Evolutionary conservation across 2,113 vertebrate genomes (phyloP).

Genomic region (Cololabis saira): DNA sequence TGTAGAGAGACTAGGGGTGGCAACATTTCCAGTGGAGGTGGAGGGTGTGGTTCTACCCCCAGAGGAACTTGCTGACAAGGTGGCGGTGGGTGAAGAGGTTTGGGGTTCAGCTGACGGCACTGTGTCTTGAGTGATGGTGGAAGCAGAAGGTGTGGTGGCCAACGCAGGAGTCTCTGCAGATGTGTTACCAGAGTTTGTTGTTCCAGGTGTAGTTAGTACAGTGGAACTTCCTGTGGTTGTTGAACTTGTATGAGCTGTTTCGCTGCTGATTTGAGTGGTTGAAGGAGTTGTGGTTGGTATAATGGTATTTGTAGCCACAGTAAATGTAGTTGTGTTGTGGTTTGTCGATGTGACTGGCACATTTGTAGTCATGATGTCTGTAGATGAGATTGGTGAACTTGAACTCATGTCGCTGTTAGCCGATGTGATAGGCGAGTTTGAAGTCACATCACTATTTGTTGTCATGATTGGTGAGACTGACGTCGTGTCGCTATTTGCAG

Average conservation of each 20-base stretch:
- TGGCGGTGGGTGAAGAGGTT: slow-evolving; percentile 39
- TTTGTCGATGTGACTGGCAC: not conserved
- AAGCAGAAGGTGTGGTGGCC: slow-evolving; percentile 1
- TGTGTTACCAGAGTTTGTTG: slow-evolving; percentile 30
- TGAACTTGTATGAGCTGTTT: not conserved
- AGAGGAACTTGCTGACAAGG: slow-evolving; percentile 37
- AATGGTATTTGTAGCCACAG: no score
- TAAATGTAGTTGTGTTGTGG: not conserved
- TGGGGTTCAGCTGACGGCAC: slow-evolving; percentile 35
- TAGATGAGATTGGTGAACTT: rapidly evolving
- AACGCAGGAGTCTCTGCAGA: slow-evolving; percentile 12
- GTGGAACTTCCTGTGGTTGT: not conserved
- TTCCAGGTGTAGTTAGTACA: slow-evolving; percentile 7
- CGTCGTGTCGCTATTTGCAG: not conserved
- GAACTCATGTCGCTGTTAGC: not conserved
- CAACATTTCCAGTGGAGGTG: slow-evolving; percentile 25
- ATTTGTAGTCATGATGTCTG: not conserved
- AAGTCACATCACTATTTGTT: not conserved
- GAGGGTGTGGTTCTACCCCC: slow-evolving; percentile 40
- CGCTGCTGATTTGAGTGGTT: not conserved
- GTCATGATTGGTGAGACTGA: no score
- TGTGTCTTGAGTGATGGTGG: slow-evolving; percentile 16
- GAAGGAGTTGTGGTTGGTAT: not conserved
- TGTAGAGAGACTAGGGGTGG: slow-evolving; percentile 53
- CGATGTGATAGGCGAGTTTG: not conserved